phyloP scores from a whole-genome alignment of 2,888 invertebrate species.

The Tubulanus polymorphus region DNA sequence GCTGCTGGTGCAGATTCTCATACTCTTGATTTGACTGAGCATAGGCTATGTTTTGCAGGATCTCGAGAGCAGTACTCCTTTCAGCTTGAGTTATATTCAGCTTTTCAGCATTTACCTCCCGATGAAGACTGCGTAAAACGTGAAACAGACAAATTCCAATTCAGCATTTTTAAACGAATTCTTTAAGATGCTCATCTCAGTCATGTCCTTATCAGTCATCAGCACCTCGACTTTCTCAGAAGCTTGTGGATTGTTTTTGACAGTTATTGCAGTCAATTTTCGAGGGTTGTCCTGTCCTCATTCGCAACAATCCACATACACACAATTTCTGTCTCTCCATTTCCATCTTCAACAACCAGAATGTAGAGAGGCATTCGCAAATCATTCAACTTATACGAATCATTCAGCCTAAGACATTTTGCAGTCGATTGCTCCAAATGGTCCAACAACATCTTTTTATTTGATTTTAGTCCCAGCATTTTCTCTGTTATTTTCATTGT shows the following conservation, averaged over 20 bases:
- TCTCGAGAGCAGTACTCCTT: background rate
- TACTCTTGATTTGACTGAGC: conserved; percentile 4
- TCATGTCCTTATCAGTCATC: conserved; percentile 23
- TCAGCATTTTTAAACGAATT: conserved; percentile 14
- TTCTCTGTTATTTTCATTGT: too few relatives aligned
- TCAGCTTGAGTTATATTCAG: conserved; percentile 1
- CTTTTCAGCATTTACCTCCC: conserved; percentile 10
- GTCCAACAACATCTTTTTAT: too few relatives aligned
- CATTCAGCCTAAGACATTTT: too few relatives aligned
- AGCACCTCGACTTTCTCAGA: conserved; percentile 4
- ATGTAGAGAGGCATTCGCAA: conserved; percentile 18
- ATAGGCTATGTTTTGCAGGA: conserved; percentile 9
- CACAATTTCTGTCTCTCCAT: conserved; percentile 19
- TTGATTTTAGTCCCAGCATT: too few relatives aligned
- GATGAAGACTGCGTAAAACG: too few relatives aligned
- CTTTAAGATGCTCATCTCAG: conserved; percentile 9
- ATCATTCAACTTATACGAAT: conserved; percentile 16
- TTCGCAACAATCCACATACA: conserved; percentile 14
- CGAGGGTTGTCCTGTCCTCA: conserved; percentile 14
- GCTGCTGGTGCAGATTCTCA: background rate
- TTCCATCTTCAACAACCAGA: conserved; percentile 13
- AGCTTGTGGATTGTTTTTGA: conserved; percentile 9
- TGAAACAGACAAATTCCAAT: too few relatives aligned
- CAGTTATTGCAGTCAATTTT: too few relatives aligned
- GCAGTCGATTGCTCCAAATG: too few relatives aligned